phyloP scores from a whole-genome alignment of 1,140 invertebrate species.

The Drosophila pruinosa region DNA sequence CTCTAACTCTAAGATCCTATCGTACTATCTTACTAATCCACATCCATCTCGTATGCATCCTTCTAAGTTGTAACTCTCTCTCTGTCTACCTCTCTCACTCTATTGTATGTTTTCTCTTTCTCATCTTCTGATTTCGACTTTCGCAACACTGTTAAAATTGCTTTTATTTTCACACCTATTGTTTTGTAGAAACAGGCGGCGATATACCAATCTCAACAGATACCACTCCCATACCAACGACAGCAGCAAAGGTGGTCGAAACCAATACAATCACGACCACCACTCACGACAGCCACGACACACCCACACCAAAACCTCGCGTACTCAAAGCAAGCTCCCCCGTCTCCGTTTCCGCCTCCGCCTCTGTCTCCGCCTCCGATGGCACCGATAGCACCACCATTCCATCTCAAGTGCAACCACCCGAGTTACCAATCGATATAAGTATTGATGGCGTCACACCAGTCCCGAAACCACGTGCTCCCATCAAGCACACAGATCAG shows the following conservation, averaged over 20 bases:
- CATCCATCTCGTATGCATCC: constrained; percentile 19
- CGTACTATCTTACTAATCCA: constrained; percentile 16
- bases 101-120: constrained; percentile 58
- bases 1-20: constrained; percentile 44
- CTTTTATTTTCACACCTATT: constrained; percentile 81
- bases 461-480: constrained; percentile 75
- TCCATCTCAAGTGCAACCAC: constrained; percentile 54
- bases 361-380: constrained; percentile 59
- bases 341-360: constrained; percentile 56
- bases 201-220: constrained; percentile 75
- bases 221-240: constrained; percentile 78
- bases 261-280: constrained; percentile 47
- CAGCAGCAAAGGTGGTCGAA: constrained; percentile 50
- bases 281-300: constrained; percentile 64
- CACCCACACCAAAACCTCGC: constrained; percentile 78
- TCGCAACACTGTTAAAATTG: constrained; percentile 80
- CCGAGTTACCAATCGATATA: constrained; percentile 56
- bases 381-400: constrained; percentile 60
- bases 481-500: constrained; percentile 72
- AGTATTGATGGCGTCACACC: constrained; percentile 51
- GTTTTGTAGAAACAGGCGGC: constrained; percentile 82
- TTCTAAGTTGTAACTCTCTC: constrained; percentile 15
- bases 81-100: constrained; percentile 22
- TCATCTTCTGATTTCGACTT: constrained; percentile 65
- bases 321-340: constrained; percentile 72